Evolutionary conservation across 2,797 vertebrate genomes (phyloP).

Genomic region (Pseudochaenichthys georgianus): DNA sequence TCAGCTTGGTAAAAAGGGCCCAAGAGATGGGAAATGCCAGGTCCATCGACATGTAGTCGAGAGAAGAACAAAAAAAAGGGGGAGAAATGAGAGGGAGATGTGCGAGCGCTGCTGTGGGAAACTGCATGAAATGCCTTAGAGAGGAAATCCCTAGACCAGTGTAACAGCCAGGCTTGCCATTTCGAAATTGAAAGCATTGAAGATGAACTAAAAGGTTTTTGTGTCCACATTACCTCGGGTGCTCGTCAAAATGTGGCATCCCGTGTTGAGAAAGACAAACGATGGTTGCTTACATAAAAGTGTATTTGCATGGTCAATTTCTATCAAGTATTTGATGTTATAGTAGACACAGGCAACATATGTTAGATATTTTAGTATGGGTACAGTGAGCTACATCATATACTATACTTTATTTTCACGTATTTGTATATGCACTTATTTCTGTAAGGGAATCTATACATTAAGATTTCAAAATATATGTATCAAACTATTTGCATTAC

Average conservation of each 20-base stretch:
- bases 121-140: constrained; percentile 28
- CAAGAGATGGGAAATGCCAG: constrained; percentile 55
- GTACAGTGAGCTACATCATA: not conserved
- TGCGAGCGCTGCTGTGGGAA: constrained; percentile 37
- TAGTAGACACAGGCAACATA: not conserved
- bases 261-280: not conserved
- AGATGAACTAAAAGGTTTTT: constrained; percentile 1
- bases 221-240: not conserved
- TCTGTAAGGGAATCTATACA: not conserved
- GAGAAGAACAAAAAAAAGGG: not conserved
- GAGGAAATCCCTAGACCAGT: constrained; percentile 18
- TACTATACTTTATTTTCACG: not conserved
- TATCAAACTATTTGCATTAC: not conserved
- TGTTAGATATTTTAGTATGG: not conserved
- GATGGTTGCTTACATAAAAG: not conserved
- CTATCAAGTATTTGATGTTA: not conserved
- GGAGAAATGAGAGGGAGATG: constrained; percentile 30
- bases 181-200: not conserved
- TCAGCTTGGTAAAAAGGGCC: constrained; percentile 14
- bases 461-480: not conserved
- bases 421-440: no score
- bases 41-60: constrained; percentile 47
- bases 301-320: not conserved
- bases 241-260: not conserved
- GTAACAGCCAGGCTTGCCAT: not conserved